Evolutionary conservation across 2,888 invertebrate species (phyloP), one percentile per base, ranked within the genome.

Genomic region (Drosophila anomelani): DNA sequence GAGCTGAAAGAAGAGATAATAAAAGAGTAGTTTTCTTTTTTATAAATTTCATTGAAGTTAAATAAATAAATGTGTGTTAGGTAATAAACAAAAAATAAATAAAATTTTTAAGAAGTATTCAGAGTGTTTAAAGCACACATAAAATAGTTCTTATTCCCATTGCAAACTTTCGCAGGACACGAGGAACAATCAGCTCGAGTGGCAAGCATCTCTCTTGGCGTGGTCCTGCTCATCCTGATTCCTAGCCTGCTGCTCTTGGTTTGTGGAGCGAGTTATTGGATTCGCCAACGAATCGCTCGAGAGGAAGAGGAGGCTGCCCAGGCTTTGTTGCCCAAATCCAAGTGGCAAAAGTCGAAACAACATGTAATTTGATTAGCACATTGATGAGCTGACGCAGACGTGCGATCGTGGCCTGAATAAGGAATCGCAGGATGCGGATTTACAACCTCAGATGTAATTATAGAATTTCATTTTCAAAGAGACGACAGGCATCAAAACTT

Each of bases 141-240:
- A 23, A 23, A 23, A 23, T 23, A 23, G 1, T 43, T 41, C 41
- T 5, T 39, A 72, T 54, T 76, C 71, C 51, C 76, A 53, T 77
- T 63, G 23, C 15, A 12, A 10, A 60, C 60, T 41, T 63, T 62
- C 47, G 64, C 93, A 97, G 97, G 96, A 86, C 95, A 95, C 80
- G 95, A 96, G 91, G 97, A 97, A 93, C 96, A 96, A 92, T 95
- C 95, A 29, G 94, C 96, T 1, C 94, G 96, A 56, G 95, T 95
- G 81, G 95, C 96, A 41, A 96, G 96, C 32, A 93, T 96, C 26
- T 96, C 97, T 7, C 94, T 96, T 90, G 96, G 96, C 78, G 95
- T 97, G 92, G 94, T 97, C 81, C 93, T 96, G 77, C 95, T 95
- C 41, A 94, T 97, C 74, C 93, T 97, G 92, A 93, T 97, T 85